These are phyloP conservation scores for Heloderma charlesbogerti DNA, from an alignment of 2,113 vertebrate species.

Conservation along the genomic window DNA sequence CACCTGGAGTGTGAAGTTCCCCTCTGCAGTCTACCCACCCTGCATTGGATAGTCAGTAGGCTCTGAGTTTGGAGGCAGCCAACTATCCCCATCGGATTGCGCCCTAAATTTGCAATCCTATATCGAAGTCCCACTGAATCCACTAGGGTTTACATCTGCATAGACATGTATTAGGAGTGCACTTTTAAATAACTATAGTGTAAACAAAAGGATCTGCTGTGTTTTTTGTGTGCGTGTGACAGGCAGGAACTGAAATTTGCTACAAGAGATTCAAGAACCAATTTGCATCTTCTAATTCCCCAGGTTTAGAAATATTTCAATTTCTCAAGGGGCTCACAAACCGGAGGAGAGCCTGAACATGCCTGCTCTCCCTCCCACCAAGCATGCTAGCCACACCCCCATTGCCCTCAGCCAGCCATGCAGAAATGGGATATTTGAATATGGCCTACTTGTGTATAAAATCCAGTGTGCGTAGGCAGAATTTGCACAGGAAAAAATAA, in stretches of 20 bases:
- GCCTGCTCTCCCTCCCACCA: neutral
- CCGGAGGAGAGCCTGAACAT: neutral
- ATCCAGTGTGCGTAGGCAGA: neutral
- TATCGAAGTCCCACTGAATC: too few species aligned
- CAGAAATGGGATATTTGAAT: neutral
- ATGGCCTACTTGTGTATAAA: neutral
- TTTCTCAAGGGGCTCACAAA: neutral
- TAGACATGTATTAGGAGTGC: too few species aligned
- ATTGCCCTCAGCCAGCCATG: neutral
- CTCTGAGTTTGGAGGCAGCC: too few species aligned
- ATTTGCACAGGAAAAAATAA: neutral
- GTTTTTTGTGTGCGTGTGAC: neutral
- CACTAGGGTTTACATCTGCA: too few species aligned
- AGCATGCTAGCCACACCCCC: neutral
- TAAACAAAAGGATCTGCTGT: neutral
- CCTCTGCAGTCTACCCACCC: too few species aligned
- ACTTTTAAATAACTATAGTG: neutral
- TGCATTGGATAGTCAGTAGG: too few species aligned
- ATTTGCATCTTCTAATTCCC: neutral
- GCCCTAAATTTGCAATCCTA: neutral
- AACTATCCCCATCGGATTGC: too few species aligned
- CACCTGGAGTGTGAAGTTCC: too few species aligned
- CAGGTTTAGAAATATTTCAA: neutral
- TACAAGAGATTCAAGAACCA: neutral
- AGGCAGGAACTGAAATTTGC: neutral